Evolutionary conservation across 2,888 invertebrate species (phyloP), one percentile per base, ranked within the genome.

Genomic region (Sialis lutaria): DNA sequence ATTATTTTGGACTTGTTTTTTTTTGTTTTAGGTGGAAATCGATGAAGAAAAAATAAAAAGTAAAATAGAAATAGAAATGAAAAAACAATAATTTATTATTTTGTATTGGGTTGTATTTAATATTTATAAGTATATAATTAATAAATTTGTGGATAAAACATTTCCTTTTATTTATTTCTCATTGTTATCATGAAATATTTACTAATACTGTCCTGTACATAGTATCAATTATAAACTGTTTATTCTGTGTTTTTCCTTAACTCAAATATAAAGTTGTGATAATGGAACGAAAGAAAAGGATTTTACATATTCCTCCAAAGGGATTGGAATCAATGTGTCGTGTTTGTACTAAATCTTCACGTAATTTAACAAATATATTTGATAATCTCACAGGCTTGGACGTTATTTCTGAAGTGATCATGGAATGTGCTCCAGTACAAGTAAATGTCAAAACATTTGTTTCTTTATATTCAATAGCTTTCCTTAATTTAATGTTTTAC

Each of bases 371-470:
- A 22, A 40, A 45, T 40, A 45, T 45, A 30, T 45, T 40, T 31
- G 30, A 13, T 31, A 31, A 31, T 32, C 13, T 32, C 33, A 30
- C n/a, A 40, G 35, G 35, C 32, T 45, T 45, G n/a, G 40, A 40
- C 31, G 31, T 37, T 37, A 45, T 45, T 30, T 45, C 40, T 7
- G 45, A 45, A 31, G 45, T 40, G 9, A 35, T 45, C 13, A 45
- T 45, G 45, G 45, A 45, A 10, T 45, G 45, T 40, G 32, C 32
- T 10, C 45, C 45, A n/a, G 35, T 45, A n/a, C n/a, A 45, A 10
- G 45, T 45, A 45, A 40, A 34, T 33, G 9, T 40, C 6, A 30
- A 41, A 22, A 41, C 13, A 22, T 30, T 31, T 8, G 33, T 31
- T 30, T 10, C 10, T 30, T 22, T 13, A n/a, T 32, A 10, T 10